A percentile compares a stretch with the other conserved stretches of the same genome.
These are phyloP conservation scores for Pammene aurita DNA, from an alignment of 2,888 invertebrate species.

Conservation along the genomic window DNA sequence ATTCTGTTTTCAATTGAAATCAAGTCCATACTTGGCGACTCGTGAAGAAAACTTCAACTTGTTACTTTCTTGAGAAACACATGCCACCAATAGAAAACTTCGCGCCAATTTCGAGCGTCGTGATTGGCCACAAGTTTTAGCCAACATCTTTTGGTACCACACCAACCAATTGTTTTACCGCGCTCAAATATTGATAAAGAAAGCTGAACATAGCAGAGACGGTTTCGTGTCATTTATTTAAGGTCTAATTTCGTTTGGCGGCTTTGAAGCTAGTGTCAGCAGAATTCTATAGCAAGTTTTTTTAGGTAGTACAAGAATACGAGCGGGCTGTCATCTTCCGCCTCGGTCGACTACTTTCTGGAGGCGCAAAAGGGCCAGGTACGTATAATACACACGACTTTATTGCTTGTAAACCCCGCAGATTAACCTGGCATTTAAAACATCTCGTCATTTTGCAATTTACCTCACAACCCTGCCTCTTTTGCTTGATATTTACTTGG, in stretches of 20 bases:
- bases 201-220: background rate
- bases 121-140: slow-evolving; percentile 1
- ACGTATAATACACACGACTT: slow-evolving; percentile 57
- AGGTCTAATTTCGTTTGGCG: background rate
- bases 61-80: background rate
- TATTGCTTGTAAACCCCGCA: too few relatives aligned
- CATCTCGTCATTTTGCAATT: too few relatives aligned
- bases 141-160: background rate
- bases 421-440: too few relatives aligned
- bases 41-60: too few relatives aligned
- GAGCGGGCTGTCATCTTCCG: slow-evolving; percentile 98
- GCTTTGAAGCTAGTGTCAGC: background rate
- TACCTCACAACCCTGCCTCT: too few relatives aligned
- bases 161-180: background rate
- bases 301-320: slow-evolving; percentile 96
- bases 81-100: background rate
- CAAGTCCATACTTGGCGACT: too few relatives aligned
- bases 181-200: background rate
- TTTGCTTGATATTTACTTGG: too few relatives aligned
- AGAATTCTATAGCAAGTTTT: slow-evolving; percentile 18
- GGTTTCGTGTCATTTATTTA: background rate
- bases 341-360: slow-evolving; percentile 92
- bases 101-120: background rate
- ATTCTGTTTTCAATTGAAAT: too few relatives aligned
- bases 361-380: slow-evolving; percentile 97